Evolutionary conservation across 2,113 vertebrate genomes (phyloP).

Genomic region (Gasterosteus nipponicus): DNA sequence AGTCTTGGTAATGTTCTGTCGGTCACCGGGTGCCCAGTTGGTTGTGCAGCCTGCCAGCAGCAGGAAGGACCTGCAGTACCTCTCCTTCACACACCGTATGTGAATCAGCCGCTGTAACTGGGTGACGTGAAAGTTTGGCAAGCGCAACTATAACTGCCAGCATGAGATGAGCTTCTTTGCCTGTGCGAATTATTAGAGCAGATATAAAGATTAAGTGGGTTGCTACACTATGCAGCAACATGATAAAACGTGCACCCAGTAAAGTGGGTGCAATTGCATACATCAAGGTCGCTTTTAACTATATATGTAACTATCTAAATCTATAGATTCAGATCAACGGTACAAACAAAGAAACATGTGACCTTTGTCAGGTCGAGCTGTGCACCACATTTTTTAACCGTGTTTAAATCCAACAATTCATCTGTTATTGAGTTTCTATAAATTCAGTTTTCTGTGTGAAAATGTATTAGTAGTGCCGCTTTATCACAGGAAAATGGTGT

Average conservation of each 20-base stretch:
- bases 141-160: neutral
- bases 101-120: neutral
- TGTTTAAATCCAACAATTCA: neutral
- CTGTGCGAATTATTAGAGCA: neutral
- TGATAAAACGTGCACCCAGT: neutral
- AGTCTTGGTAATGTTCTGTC: too few species aligned
- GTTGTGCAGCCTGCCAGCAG: too few species aligned
- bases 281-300: too few species aligned
- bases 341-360: neutral
- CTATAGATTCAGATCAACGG: too few species aligned
- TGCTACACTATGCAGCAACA: neutral
- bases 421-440: neutral
- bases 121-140: neutral
- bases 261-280: too few species aligned
- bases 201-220: neutral
- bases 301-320: neutral
- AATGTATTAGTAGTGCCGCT: constrained; percentile 1
- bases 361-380: neutral
- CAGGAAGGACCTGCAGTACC: too few species aligned
- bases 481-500: constrained; percentile 17
- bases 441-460: neutral
- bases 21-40: too few species aligned
- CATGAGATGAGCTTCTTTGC: neutral
- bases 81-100: too few species aligned
- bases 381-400: neutral